A percentile compares a stretch with the other conserved stretches of the same genome.
phyloP scores from a whole-genome alignment of 2,888 invertebrate genomes.

The Argyresthia goedartella region DNA sequence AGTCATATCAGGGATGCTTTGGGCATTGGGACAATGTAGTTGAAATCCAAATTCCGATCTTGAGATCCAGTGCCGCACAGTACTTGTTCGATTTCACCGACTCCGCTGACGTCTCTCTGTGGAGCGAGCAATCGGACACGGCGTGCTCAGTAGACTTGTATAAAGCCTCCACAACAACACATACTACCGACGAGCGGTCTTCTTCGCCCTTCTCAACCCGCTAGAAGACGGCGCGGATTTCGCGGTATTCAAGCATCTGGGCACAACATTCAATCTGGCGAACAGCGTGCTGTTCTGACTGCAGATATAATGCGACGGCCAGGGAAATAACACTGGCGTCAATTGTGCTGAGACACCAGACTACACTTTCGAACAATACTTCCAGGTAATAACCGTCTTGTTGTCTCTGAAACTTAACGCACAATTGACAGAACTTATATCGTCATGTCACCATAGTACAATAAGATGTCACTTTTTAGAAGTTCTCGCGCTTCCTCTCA shows the following conservation, averaged over 20 bases:
- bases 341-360: conserved; percentile 73
- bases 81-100: conserved; percentile 73
- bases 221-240: conserved; percentile 78
- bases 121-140: conserved; percentile 76
- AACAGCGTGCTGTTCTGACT: conserved; percentile 57
- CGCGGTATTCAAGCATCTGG: conserved; percentile 70
- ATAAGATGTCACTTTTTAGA: no score
- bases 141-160: conserved; percentile 76
- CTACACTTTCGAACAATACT: conserved; percentile 73
- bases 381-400: conserved; percentile 36
- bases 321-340: conserved; percentile 70
- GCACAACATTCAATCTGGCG: conserved; percentile 35
- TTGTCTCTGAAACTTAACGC: no score
- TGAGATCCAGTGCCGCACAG: conserved; percentile 21
- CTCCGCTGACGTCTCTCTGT: conserved; percentile 53
- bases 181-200: conserved; percentile 71
- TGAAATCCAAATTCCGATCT: no score
- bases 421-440: no score
- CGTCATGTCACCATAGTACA: no score
- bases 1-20: no score
- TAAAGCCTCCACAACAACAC: conserved; percentile 75
- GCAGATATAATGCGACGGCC: conserved; percentile 67
- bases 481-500: no score
- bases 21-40: no score
- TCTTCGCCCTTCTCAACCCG: conserved; percentile 75